phyloP scores from a whole-genome alignment of 1,140 invertebrate species.

The Subanguina moxae region DNA sequence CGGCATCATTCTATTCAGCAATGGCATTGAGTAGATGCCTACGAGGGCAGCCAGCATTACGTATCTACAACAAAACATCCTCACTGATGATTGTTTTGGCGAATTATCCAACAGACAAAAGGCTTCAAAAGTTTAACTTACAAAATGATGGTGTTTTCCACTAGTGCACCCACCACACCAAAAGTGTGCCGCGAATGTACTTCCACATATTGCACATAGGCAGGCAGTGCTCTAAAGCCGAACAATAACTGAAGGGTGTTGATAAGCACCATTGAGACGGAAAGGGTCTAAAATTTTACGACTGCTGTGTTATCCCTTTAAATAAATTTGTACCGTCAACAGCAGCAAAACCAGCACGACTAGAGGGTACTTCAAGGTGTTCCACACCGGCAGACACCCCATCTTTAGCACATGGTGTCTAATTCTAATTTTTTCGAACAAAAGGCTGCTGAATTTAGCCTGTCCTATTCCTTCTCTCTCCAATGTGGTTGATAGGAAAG shows the following conservation, averaged over 20 bases:
- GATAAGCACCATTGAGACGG: slow-evolving; percentile 81
- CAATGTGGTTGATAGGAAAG: not conserved
- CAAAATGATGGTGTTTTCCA: slow-evolving; percentile 87
- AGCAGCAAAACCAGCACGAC: slow-evolving; percentile 80
- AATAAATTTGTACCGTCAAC: slow-evolving; percentile 67
- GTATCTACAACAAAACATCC: slow-evolving; percentile 61
- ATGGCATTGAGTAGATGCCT: slow-evolving; percentile 81
- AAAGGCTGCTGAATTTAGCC: not conserved
- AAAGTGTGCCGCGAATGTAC: slow-evolving; percentile 84
- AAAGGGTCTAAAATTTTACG: slow-evolving; percentile 65
- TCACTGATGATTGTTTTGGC: too few relatives aligned
- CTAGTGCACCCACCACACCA: slow-evolving; percentile 75
- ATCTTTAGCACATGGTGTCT: not conserved
- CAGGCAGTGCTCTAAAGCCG: slow-evolving; percentile 83
- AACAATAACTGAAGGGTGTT: slow-evolving; percentile 85
- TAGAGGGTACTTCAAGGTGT: slow-evolving; percentile 81
- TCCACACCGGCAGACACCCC: slow-evolving; percentile 13
- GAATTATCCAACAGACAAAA: slow-evolving; percentile 2
- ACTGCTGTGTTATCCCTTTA: not conserved
- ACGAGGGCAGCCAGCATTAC: slow-evolving; percentile 84
- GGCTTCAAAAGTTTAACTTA: slow-evolving; percentile 64
- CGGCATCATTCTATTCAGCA: slow-evolving; percentile 71
- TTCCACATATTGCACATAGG: slow-evolving; percentile 78
- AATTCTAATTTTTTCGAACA: not conserved
- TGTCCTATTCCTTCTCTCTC: not conserved